These are phyloP conservation scores for Theretra japonica DNA, from an alignment of 2,888 invertebrate species.

Conservation along the genomic window DNA sequence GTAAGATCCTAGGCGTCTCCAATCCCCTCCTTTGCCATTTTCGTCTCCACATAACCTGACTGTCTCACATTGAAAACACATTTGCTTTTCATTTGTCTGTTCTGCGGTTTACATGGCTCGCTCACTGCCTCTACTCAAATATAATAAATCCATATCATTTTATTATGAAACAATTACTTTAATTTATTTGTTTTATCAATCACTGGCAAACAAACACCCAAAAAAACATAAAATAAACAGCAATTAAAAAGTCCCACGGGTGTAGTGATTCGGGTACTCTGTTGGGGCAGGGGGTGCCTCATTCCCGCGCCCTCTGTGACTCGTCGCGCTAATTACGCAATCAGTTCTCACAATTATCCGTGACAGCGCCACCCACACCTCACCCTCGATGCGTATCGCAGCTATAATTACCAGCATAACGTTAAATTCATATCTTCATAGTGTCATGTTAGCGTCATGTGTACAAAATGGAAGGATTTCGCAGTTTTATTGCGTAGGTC, in stretches of 20 bases:
- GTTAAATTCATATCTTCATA: slow-evolving; percentile 3
- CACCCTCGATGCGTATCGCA: slow-evolving; percentile 32
- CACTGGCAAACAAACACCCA: slow-evolving; percentile 39
- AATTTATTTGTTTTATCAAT: slow-evolving; percentile 22
- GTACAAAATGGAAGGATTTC: neutral
- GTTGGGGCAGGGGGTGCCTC: slow-evolving; percentile 54
- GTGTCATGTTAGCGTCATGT: neutral
- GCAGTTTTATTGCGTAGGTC: too few species aligned
- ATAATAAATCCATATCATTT: slow-evolving; percentile 6
- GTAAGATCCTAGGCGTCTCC: too few species aligned
- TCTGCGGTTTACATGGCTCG: neutral
- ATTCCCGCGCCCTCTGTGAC: slow-evolving; percentile 79
- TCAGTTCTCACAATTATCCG: slow-evolving; percentile 82
- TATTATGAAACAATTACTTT: neutral
- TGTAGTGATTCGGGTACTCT: slow-evolving; percentile 62
- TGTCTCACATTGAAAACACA: too few species aligned
- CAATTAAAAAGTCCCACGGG: slow-evolving; percentile 81
- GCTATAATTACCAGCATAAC: slow-evolving; percentile 10
- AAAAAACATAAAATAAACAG: slow-evolving; percentile 53
- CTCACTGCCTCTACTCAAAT: neutral
- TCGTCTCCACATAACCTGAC: too few species aligned
- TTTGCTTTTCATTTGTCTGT: too few species aligned
- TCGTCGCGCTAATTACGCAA: slow-evolving; percentile 80
- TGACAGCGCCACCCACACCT: slow-evolving; percentile 47
- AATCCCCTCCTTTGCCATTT: too few species aligned